These are phyloP conservation scores for Metridium senile DNA, from an alignment of 92 coral and sea anemone genomes.

Conservation along the genomic window DNA sequence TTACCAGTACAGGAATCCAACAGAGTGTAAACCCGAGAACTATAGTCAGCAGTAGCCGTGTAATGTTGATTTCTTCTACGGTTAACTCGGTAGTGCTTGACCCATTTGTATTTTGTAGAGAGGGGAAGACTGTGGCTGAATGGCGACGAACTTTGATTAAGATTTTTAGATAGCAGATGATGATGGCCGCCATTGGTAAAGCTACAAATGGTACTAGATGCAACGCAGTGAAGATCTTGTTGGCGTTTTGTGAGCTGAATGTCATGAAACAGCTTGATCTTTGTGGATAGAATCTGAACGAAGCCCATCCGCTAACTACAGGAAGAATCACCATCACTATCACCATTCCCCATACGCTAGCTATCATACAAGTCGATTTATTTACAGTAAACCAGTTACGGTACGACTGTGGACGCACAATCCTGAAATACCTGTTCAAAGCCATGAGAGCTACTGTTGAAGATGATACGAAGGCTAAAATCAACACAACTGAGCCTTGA, in stretches of 20 bases:
- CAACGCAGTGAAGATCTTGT: slow-evolving; percentile 57
- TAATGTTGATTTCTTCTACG: slow-evolving; percentile 67
- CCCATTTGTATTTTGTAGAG: slow-evolving; percentile 9
- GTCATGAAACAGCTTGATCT: slow-evolving; percentile 60
- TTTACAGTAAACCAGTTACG: slow-evolving; percentile 17
- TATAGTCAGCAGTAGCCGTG: slow-evolving; percentile 59
- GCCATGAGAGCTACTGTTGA: slow-evolving; percentile 23
- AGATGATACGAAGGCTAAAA: slow-evolving; percentile 15
- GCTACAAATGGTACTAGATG: slow-evolving; percentile 48
- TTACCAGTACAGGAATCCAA: slow-evolving; percentile 72
- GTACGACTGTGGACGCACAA: slow-evolving; percentile 15
- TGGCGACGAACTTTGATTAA: slow-evolving; percentile 57
- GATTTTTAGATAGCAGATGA: slow-evolving; percentile 52
- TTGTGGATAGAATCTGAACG: slow-evolving; percentile 52
- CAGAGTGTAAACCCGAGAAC: slow-evolving; percentile 65
- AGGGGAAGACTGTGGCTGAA: slow-evolving; percentile 33
- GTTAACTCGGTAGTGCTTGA: slow-evolving; percentile 14
- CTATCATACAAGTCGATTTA: slow-evolving; percentile 13
- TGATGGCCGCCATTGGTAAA: slow-evolving; percentile 45
- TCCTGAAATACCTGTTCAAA: slow-evolving; percentile 31
- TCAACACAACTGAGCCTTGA: slow-evolving; percentile 23
- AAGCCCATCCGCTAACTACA: slow-evolving; percentile 51
- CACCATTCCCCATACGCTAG: slow-evolving; percentile 18
- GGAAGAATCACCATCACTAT: slow-evolving; percentile 9
- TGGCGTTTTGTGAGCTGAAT: slow-evolving; percentile 30